Evolutionary conservation across 2,888 invertebrate species (phyloP).

Genomic region (Yponomeuta cagnagella): DNA sequence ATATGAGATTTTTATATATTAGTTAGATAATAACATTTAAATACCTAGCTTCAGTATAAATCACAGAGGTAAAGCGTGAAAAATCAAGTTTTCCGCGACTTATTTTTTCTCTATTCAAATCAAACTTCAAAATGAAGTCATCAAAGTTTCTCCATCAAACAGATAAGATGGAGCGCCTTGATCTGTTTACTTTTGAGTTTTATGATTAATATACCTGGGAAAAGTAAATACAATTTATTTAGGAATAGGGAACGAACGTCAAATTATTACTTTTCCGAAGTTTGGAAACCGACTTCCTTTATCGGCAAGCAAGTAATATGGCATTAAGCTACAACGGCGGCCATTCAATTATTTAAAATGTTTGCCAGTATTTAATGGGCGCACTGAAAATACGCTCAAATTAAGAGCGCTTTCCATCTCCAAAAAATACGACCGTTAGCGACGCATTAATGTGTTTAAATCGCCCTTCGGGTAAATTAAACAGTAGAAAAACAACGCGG

Average conservation of each 20-base stretch:
- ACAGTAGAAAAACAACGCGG: background rate
- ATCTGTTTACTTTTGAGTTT: constrained; percentile 12
- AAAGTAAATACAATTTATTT: background rate
- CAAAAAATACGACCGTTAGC: background rate
- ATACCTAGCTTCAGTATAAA: background rate
- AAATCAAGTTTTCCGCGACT: background rate
- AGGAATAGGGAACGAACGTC: background rate
- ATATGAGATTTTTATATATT: too few species aligned
- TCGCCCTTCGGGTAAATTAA: background rate
- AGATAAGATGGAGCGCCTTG: constrained; percentile 15
- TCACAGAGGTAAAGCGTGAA: background rate
- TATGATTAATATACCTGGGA: constrained; percentile 7
- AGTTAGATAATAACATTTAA: background rate
- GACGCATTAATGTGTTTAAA: background rate
- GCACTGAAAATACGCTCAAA: too few species aligned
- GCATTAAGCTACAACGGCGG: too few species aligned
- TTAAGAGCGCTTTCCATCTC: background rate
- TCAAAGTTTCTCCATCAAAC: constrained; percentile 46
- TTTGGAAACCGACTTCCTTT: too few species aligned
- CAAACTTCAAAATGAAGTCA: constrained; percentile 49
- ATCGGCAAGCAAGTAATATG: too few species aligned
- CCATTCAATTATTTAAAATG: too few species aligned
- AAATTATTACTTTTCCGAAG: background rate
- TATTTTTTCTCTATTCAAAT: constrained; percentile 28
- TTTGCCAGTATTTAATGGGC: too few species aligned